phyloP scores from a whole-genome alignment of 1,140 invertebrate species.

The Oryzaephilus surinamensis region DNA sequence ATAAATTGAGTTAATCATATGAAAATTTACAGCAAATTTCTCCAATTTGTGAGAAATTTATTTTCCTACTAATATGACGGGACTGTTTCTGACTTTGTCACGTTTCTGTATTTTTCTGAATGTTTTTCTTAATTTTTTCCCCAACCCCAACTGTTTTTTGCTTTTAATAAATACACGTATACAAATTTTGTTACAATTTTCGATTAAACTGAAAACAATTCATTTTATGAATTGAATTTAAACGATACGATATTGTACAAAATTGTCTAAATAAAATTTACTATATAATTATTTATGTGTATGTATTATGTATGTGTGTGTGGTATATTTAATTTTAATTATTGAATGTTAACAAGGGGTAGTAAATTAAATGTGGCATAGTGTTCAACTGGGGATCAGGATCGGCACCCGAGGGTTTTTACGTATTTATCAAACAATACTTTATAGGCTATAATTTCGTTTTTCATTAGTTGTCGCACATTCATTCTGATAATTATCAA shows the following conservation, averaged over 20 bases:
- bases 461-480: conserved; percentile 5
- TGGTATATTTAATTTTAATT: conserved; percentile 11
- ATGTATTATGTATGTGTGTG: too few relatives aligned
- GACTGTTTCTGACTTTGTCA: conserved; percentile 6
- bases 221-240: too few relatives aligned
- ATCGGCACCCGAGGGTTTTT: conserved; percentile 6
- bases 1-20: conserved; percentile 11
- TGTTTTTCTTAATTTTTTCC: too few relatives aligned
- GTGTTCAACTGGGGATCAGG: conserved; percentile 3
- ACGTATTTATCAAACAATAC: conserved; percentile 10
- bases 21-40: conserved; percentile 9
- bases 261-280: too few relatives aligned
- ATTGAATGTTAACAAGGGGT: conserved; percentile 3
- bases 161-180: too few relatives aligned
- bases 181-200: too few relatives aligned
- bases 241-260: too few relatives aligned
- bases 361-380: conserved; percentile 6
- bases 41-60: conserved; percentile 11
- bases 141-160: too few relatives aligned
- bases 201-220: too few relatives aligned
- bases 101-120: too few relatives aligned
- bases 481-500: conserved; percentile 4
- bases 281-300: too few relatives aligned
- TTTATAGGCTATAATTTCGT: conserved; percentile 9
- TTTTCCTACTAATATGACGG: conserved; percentile 4